Percentiles rank a stretch among this genome's conserved stretches.
These are phyloP conservation scores for Arion vulgaris DNA, from an alignment of 1,140 invertebrate species.

Conservation along the genomic window DNA sequence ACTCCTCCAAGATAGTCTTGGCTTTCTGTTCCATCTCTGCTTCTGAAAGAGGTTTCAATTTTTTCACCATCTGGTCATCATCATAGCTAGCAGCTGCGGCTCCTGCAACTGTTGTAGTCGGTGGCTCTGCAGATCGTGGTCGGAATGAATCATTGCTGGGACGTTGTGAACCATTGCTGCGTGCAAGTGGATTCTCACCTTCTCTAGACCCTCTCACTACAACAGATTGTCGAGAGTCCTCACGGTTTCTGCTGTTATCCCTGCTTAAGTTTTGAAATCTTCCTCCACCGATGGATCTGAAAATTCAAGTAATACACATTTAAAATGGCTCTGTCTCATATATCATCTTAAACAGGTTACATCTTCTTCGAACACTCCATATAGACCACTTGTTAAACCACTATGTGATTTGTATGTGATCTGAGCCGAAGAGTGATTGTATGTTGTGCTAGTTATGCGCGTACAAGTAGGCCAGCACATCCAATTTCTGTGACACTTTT, in stretches of 20 bases:
- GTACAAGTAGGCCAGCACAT: too few relatives aligned
- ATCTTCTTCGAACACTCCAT: too few relatives aligned
- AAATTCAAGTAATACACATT: neutral
- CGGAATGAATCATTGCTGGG: neutral
- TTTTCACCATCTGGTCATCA: slow-evolving; percentile 8
- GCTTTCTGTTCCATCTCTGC: slow-evolving; percentile 71
- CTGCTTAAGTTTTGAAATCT: slow-evolving; percentile 37
- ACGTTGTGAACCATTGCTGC: slow-evolving; percentile 6
- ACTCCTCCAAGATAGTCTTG: slow-evolving; percentile 72
- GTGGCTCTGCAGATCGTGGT: neutral
- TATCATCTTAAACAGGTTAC: too few relatives aligned
- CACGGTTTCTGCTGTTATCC: slow-evolving; percentile 36
- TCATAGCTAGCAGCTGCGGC: neutral
- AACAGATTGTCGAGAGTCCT: slow-evolving; percentile 8
- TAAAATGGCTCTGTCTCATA: too few relatives aligned
- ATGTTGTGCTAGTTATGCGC: too few relatives aligned
- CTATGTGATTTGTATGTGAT: too few relatives aligned
- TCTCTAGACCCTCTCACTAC: slow-evolving; percentile 29
- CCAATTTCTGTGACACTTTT: too few relatives aligned
- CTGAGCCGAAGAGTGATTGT: too few relatives aligned
- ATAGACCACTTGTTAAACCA: too few relatives aligned
- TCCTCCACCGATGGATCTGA: slow-evolving; percentile 20
- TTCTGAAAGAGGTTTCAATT: slow-evolving; percentile 52
- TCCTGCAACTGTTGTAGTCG: neutral
- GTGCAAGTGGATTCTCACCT: slow-evolving; percentile 15